Evolutionary conservation across 2,888 invertebrate species (phyloP).

Genomic region (Melinopterus prodromus): DNA sequence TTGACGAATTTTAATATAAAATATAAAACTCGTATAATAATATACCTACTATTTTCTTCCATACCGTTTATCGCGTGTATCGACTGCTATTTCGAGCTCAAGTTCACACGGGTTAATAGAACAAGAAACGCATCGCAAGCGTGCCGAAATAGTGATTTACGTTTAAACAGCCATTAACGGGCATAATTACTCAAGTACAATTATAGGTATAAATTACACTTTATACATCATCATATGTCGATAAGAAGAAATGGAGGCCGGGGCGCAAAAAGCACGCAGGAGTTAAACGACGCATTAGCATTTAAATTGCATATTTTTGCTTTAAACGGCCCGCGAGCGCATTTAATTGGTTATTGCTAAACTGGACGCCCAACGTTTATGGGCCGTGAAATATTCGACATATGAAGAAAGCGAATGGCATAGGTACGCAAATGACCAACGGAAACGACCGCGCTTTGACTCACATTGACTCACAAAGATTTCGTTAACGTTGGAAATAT

Average conservation of each 20-base stretch:
- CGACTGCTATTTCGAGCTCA: background rate
- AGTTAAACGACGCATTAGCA: constrained; percentile 12
- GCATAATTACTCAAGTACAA: constrained; percentile 24
- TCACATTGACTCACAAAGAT: too few species aligned
- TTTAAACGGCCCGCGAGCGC: constrained; percentile 16
- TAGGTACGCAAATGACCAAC: background rate
- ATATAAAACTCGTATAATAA: too few species aligned
- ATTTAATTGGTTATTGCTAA: constrained; percentile 18
- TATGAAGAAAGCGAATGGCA: constrained; percentile 12
- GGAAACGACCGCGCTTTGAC: background rate
- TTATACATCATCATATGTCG: constrained; percentile 23
- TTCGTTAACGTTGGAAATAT: too few species aligned
- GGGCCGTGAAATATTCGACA: constrained; percentile 19
- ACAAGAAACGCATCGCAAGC: constrained; percentile 22
- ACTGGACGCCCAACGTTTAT: constrained; percentile 12
- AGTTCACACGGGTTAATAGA: background rate
- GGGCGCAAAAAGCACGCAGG: constrained; percentile 10
- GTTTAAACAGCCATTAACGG: constrained; percentile 19
- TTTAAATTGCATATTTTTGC: constrained; percentile 21
- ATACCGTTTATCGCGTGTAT: background rate
- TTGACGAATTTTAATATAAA: too few species aligned
- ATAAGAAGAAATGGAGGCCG: constrained; percentile 12
- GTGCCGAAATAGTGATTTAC: constrained; percentile 24
- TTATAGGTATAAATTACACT: constrained; percentile 19
- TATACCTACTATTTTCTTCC: background rate